phyloP scores from a whole-genome alignment of 92 coral and sea anemone species.

The Epizoanthus rinbou region DNA sequence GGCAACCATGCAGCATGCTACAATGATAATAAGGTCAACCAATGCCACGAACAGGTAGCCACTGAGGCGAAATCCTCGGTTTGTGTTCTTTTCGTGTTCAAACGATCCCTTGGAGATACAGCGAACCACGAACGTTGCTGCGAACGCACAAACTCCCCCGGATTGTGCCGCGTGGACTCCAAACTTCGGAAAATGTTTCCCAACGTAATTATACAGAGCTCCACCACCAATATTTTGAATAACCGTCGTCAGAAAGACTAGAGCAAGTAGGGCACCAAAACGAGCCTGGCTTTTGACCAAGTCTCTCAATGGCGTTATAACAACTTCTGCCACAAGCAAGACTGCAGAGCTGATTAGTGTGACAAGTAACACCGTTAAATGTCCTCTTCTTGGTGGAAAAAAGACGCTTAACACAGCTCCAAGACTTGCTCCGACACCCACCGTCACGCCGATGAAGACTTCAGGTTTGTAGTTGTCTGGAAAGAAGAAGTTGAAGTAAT shows the following conservation, averaged over 20 bases:
- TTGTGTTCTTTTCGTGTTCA: slow-evolving; percentile 61
- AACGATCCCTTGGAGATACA: slow-evolving; percentile 91
- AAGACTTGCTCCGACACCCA: slow-evolving; percentile 80
- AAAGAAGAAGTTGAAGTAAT: slow-evolving; percentile 88
- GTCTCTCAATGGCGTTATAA: slow-evolving; percentile 65
- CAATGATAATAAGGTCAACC: slow-evolving; percentile 72
- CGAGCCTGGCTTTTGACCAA: slow-evolving; percentile 56
- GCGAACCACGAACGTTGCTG: slow-evolving; percentile 83
- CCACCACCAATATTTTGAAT: slow-evolving; percentile 89
- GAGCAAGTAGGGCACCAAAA: slow-evolving; percentile 69
- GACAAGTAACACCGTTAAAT: slow-evolving; percentile 58
- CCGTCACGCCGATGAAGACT: slow-evolving; percentile 80
- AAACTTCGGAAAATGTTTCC: slow-evolving; percentile 75
- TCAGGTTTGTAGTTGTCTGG: slow-evolving; percentile 87
- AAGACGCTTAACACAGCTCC: slow-evolving; percentile 78
- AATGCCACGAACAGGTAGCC: slow-evolving; percentile 83
- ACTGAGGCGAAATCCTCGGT: slow-evolving; percentile 80
- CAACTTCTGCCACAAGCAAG: slow-evolving; percentile 70
- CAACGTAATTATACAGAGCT: slow-evolving; percentile 78
- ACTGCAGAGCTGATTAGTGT: slow-evolving; percentile 70
- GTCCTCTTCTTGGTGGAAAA: slow-evolving; percentile 64
- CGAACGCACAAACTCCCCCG: slow-evolving; percentile 91
- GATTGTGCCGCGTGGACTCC: slow-evolving; percentile 92
- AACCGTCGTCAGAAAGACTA: slow-evolving; percentile 79
- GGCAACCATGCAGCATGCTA: slow-evolving; percentile 63